Percentiles rank a stretch among this genome's conserved stretches.
phyloP scores from a whole-genome alignment of 2,797 vertebrate species.

The Sandelia bainsii region DNA sequence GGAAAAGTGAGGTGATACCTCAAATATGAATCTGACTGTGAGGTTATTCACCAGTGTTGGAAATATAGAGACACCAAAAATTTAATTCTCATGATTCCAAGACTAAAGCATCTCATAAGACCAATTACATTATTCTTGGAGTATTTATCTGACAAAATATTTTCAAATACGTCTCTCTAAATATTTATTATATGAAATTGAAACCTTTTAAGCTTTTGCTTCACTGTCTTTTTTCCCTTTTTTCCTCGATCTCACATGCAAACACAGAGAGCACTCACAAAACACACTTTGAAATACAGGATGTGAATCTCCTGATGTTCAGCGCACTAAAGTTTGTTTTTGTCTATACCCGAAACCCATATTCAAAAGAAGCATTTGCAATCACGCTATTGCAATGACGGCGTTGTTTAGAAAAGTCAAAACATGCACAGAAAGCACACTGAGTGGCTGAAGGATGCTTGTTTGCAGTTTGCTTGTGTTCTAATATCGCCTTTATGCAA shows the following conservation, averaged over 20 bases:
- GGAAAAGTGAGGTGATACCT: slow-evolving; percentile 47
- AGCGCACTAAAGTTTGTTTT: slow-evolving; percentile 63
- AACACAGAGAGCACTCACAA: slow-evolving; percentile 60
- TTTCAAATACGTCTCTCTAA: slow-evolving; percentile 50
- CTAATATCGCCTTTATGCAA: slow-evolving; percentile 81
- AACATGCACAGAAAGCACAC: slow-evolving; percentile 59
- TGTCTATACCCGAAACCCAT: slow-evolving; percentile 66
- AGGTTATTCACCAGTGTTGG: not conserved
- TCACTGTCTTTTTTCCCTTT: slow-evolving; percentile 33
- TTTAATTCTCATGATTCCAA: slow-evolving; percentile 14
- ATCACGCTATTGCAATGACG: slow-evolving; percentile 60
- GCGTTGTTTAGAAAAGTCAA: slow-evolving; percentile 75
- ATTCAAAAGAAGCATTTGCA: slow-evolving; percentile 63
- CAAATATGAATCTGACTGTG: slow-evolving; percentile 10
- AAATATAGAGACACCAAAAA: slow-evolving; percentile 17
- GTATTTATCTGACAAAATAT: slow-evolving; percentile 37
- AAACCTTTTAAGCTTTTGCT: slow-evolving; percentile 51
- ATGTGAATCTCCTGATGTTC: slow-evolving; percentile 57
- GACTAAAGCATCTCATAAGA: not conserved
- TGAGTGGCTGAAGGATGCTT: slow-evolving; percentile 56
- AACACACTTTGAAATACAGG: slow-evolving; percentile 73
- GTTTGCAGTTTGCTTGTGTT: slow-evolving; percentile 80
- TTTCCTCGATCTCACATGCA: slow-evolving; percentile 34
- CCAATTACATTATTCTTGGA: not conserved
- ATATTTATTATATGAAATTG: slow-evolving; percentile 62